A percentile compares a stretch with the other conserved stretches of the same genome.
phyloP scores from a whole-genome alignment of 2,113 vertebrate species.

The Theropithecus gelada region DNA sequence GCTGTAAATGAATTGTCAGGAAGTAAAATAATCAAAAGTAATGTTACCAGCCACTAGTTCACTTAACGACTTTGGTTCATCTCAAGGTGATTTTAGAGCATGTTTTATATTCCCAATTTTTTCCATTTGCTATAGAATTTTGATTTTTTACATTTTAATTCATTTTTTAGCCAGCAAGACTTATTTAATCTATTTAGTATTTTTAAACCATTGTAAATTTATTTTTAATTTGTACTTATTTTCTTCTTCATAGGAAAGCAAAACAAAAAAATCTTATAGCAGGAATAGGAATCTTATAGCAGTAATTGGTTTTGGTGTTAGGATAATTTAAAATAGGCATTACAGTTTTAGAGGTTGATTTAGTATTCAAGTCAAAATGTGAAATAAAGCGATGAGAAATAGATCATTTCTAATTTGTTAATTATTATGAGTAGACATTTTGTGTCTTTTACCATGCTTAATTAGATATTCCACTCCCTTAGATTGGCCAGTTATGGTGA shows the following conservation, averaged over 20 bases:
- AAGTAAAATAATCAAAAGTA: slow-evolving; percentile 45
- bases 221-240: slow-evolving; percentile 34
- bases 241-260: background rate
- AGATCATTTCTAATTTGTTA: background rate
- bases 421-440: background rate
- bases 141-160: background rate
- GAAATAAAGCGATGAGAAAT: background rate
- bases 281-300: background rate
- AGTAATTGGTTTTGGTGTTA: background rate
- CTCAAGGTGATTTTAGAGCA: background rate
- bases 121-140: background rate
- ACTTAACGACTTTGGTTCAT: background rate
- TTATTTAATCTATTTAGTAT: background rate
- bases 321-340: background rate
- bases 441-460: background rate
- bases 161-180: background rate
- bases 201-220: background rate
- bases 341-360: slow-evolving; percentile 10
- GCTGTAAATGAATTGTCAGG: slow-evolving; percentile 20
- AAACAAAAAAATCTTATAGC: background rate
- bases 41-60: background rate
- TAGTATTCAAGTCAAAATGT: background rate
- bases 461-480: background rate
- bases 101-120: background rate
- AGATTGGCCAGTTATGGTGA: background rate